Base-by-base conservation (phyloP, 2,113 vertebrate species). In the Piprites chloris region DNA sequence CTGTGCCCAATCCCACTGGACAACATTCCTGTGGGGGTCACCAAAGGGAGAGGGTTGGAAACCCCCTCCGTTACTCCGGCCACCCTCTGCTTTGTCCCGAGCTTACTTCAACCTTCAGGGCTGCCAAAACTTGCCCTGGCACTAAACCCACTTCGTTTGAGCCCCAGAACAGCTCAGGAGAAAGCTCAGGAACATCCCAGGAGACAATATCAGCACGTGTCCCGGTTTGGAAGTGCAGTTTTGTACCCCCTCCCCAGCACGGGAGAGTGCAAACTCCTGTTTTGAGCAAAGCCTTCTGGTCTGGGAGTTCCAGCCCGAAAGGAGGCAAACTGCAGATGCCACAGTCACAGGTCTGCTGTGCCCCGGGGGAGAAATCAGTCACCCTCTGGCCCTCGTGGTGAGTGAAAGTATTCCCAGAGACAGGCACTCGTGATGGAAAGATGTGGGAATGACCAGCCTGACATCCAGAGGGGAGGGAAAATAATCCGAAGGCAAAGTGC, bases 141-240 rank as follows among this genome's bases (percentile, higher is more conserved):
- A 26, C 35, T n/a, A 35, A 84, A 89, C 4, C 11, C 9, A 6
- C 24, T 58, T 85, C 22, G 5, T 32, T 2, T 62, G 44, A 42
- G n/a, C 71, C 53, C 27, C 37, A 15, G 7, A 76, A 24, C n/a
- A 80, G 37, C 61, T 58, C 8, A 52, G 74, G 75, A 74, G 46
- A 65, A 68, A 81, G 61, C 86, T 78, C 46, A 82, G 83, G 55
- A 65, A 32, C 44, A 53, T 69, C 74, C 65, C 59, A 92, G 87
- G 41, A 71, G 69, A 62, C 16, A 62, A 79, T 46, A 86, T 78
- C 74, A 86, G 85, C 72, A 44, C 0, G 12, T 66, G 19, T 89
- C 92, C 67, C 76, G 55, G 80, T 91, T 69, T 89, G 89, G 94
- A 86, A 95, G 80, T 46, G 88, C 50, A 66, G 41, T 74, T 85